These are phyloP conservation scores for Hirtodrosophila cameraria DNA, from an alignment of 2,888 invertebrate genomes.

Conservation along the genomic window DNA sequence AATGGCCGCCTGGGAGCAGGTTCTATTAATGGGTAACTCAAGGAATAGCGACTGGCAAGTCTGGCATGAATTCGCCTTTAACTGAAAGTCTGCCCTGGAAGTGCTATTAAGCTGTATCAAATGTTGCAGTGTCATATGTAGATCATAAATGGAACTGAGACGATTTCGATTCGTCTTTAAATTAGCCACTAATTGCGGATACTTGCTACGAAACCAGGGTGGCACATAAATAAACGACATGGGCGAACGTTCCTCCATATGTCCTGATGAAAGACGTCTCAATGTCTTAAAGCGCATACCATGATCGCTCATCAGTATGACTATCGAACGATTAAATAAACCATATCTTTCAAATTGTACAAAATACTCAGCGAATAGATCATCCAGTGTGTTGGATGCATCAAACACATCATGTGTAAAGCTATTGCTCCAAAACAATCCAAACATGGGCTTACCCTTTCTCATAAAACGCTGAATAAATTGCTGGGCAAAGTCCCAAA, in stretches of 20 bases:
- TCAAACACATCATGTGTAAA: conserved; percentile 88
- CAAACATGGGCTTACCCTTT: conserved; percentile 87
- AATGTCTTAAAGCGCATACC: conserved; percentile 89
- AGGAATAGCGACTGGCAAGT: conserved; percentile 87
- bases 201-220: conserved; percentile 85
- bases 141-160: conserved; percentile 89
- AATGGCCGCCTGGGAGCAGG: conserved; percentile 56
- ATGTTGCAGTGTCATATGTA: conserved; percentile 88
- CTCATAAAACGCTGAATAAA: conserved; percentile 87
- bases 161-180: conserved; percentile 87
- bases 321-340: conserved; percentile 85
- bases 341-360: conserved; percentile 85
- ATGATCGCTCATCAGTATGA: conserved; percentile 90
- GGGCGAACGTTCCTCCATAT: conserved; percentile 91
- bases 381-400: conserved; percentile 87
- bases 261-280: conserved; percentile 87
- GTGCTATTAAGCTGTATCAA: conserved; percentile 84
- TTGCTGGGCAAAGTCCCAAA: conserved; percentile 88
- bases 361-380: conserved; percentile 86
- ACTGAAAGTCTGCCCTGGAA: conserved; percentile 36
- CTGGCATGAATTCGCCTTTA: conserved; percentile 85
- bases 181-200: conserved; percentile 85
- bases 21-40: conserved; percentile 82
- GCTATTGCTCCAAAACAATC: conserved; percentile 90
- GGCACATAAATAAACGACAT: conserved; percentile 89